Conservation (phyloP, 2,113 vertebrate genomes). For the Notothenia rossii region DNA sequence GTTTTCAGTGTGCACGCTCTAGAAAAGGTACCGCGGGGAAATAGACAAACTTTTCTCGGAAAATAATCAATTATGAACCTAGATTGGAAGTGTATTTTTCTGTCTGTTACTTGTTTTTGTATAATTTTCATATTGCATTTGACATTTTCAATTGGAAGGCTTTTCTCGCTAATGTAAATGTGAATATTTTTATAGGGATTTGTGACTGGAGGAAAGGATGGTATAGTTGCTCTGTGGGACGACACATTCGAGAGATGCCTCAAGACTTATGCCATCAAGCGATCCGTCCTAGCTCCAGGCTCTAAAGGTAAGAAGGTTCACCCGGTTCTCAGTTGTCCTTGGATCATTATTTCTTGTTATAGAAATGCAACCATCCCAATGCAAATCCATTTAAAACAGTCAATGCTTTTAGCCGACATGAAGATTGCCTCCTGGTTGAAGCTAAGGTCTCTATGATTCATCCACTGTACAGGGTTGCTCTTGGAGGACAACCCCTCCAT, state of each 20-base stretch:
- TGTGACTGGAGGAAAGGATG: constrained; percentile 98
- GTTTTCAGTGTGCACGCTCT: constrained; percentile 98
- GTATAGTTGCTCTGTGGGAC: constrained; percentile 96
- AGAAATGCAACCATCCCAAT: constrained; percentile 14
- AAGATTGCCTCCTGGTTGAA: constrained; percentile 17
- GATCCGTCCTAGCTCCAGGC: constrained; percentile 94
- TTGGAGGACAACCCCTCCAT: constrained; percentile 99
- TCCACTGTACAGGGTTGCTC: constrained; percentile 88
- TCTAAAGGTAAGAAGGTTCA: constrained; percentile 91
- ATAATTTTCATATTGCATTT: background rate
- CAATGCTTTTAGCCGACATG: constrained; percentile 30
- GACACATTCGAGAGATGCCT: constrained; percentile 98
- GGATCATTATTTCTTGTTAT: background rate
- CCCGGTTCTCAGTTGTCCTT: constrained; percentile 3
- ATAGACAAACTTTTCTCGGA: background rate
- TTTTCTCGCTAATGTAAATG: constrained; percentile 21
- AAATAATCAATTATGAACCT: background rate
- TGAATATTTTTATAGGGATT: constrained; percentile 88
- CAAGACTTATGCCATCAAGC: constrained; percentile 98
- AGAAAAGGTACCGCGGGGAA: constrained; percentile 89
- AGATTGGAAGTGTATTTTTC: background rate
- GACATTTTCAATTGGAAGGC: background rate
- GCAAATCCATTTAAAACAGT: constrained; percentile 41
- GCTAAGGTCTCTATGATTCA: constrained; percentile 22
- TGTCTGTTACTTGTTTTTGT: background rate